These are phyloP conservation scores for Acanthiza pusilla DNA, from an alignment of 2,797 vertebrate species.

Conservation along the genomic window DNA sequence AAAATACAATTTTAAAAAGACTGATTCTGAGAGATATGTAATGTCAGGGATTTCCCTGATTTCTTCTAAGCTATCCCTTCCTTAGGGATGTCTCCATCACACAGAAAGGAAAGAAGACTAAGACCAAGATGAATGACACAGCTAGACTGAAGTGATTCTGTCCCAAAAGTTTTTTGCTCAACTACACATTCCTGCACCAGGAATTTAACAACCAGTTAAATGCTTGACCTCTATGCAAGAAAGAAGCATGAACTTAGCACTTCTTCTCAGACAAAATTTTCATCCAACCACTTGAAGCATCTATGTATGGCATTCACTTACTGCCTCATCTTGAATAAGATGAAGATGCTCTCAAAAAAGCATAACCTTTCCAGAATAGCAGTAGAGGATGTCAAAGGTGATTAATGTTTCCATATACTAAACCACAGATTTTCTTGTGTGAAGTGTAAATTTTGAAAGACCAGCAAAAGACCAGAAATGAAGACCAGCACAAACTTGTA, in stretches of 20 bases:
- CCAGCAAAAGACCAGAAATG: neutral
- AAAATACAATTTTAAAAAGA: neutral
- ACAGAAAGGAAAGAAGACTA: neutral
- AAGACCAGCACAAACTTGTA: neutral
- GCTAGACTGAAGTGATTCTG: neutral
- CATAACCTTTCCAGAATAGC: neutral
- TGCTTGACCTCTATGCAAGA: neutral
- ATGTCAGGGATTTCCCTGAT: neutral
- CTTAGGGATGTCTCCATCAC: neutral
- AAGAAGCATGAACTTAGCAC: neutral
- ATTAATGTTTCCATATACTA: neutral
- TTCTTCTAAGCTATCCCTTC: neutral
- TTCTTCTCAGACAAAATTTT: neutral
- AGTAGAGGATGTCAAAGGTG: neutral
- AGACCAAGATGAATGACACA: neutral
- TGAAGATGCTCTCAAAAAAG: neutral
- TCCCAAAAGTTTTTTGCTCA: neutral
- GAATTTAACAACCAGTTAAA: neutral
- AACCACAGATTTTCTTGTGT: neutral
- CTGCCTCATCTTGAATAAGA: neutral
- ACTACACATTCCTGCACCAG: neutral
- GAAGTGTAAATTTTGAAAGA: neutral
- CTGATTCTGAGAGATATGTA: neutral
- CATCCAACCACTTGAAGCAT: neutral
- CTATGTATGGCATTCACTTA: neutral